phyloP scores from a whole-genome alignment of 1,140 invertebrate species.

The Drosophila pandora region DNA sequence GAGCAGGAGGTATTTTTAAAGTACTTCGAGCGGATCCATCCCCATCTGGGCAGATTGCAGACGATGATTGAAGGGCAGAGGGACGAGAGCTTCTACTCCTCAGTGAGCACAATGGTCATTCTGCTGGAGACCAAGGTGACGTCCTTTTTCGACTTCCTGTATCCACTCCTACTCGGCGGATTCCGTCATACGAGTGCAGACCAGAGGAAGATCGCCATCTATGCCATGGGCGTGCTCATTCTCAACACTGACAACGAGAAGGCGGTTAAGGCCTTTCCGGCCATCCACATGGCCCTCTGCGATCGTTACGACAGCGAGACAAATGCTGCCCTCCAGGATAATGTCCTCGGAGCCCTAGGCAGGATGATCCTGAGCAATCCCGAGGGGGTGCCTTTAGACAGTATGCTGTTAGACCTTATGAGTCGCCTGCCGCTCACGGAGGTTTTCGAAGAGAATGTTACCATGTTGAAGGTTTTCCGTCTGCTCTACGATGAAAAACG shows the following conservation, averaged over 20 bases:
- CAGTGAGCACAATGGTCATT: neutral
- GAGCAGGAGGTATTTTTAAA: neutral
- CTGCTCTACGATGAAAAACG: neutral
- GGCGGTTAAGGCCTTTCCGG: neutral
- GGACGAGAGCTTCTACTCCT: neutral
- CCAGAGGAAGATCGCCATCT: neutral
- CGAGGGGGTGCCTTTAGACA: neutral
- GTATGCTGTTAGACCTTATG: neutral
- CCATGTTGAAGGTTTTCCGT: neutral
- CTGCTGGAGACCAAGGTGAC: neutral
- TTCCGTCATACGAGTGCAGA: neutral
- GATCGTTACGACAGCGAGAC: neutral
- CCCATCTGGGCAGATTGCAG: neutral
- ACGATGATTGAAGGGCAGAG: neutral
- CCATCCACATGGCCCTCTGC: neutral
- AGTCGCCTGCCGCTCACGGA: neutral
- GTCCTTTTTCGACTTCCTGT: neutral
- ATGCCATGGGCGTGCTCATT: neutral
- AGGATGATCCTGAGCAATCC: conserved; percentile 6
- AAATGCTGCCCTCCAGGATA: neutral
- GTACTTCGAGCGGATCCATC: neutral
- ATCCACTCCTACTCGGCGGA: neutral
- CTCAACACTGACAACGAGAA: no score
- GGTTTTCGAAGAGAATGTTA: neutral
- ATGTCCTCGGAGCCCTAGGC: neutral